phyloP scores from a whole-genome alignment of 2,888 invertebrate species.

The Dasysyrphus albostriatus region DNA sequence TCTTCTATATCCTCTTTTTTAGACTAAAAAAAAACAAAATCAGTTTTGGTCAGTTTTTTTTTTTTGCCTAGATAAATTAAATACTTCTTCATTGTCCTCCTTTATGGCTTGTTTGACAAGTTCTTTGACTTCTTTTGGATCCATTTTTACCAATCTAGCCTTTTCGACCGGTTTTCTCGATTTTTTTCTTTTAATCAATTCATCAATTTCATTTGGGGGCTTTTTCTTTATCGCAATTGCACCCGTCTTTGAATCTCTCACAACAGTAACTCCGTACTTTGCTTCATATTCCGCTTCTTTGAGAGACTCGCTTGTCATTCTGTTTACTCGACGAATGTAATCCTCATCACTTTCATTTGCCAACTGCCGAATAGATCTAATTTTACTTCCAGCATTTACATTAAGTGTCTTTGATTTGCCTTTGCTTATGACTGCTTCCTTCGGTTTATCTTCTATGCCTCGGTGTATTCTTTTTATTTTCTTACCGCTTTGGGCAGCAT shows the following conservation, averaged over 20 bases:
- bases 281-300: constrained; percentile 87
- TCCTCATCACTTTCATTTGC: constrained; percentile 87
- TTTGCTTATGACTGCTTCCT: constrained; percentile 46
- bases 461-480: constrained; percentile 79
- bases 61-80: neutral
- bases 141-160: constrained; percentile 75
- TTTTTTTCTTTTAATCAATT: constrained; percentile 83
- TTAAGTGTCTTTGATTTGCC: constrained; percentile 75
- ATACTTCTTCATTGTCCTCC: constrained; percentile 80
- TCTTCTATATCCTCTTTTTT: constrained; percentile 81
- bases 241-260: constrained; percentile 85
- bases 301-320: constrained; percentile 87
- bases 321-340: constrained; percentile 88
- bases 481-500: constrained; percentile 83
- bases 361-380: constrained; percentile 85
- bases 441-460: constrained; percentile 81
- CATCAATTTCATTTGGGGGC: constrained; percentile 85
- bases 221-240: constrained; percentile 84
- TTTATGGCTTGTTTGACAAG: constrained; percentile 81
- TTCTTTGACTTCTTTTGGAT: constrained; percentile 79
- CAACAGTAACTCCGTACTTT: constrained; percentile 86
- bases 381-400: constrained; percentile 81
- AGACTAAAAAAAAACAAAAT: constrained; percentile 60
- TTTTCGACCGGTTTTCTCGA: constrained; percentile 49
- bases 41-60: too few relatives aligned